A percentile compares a stretch with the other conserved stretches of the same genome.
These are phyloP conservation scores for Pocillopora damicornis DNA, from an alignment of 64 coral and sea anemone genomes.

Conservation along the genomic window DNA sequence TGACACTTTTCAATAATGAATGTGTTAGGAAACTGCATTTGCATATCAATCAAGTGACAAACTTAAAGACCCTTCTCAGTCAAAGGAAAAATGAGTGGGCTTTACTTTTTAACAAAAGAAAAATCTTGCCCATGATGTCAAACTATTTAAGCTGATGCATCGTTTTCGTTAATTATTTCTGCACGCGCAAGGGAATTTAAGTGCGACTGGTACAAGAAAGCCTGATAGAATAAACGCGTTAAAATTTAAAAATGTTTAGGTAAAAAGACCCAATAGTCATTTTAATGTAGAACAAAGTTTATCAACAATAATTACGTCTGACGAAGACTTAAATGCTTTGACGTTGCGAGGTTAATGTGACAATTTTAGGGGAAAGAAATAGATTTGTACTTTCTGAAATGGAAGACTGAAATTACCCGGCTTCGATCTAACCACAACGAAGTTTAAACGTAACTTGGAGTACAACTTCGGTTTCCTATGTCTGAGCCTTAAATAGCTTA, in stretches of 20 bases:
- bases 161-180: not conserved
- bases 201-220: not conserved
- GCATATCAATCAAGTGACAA: conserved; percentile 31
- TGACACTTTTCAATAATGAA: conserved; percentile 46
- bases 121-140: not conserved
- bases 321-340: not conserved
- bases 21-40: conserved; percentile 12
- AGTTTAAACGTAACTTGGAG: too few relatives aligned
- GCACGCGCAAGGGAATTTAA: not conserved
- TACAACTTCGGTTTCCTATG: too few relatives aligned
- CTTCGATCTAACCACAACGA: too few relatives aligned
- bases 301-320: not conserved
- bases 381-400: too few relatives aligned
- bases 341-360: not conserved
- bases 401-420: too few relatives aligned
- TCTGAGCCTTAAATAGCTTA: too few relatives aligned
- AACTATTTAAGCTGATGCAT: not conserved
- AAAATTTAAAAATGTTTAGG: conserved; percentile 21
- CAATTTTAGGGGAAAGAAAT: not conserved
- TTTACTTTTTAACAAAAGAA: not conserved
- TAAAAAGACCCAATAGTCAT: not conserved
- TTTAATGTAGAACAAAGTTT: not conserved
- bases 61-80: not conserved
- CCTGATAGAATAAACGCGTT: too few relatives aligned
- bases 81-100: conserved; percentile 2